These are phyloP conservation scores for Vanessa atalanta DNA, from an alignment of 1,140 invertebrate species.

Conservation along the genomic window DNA sequence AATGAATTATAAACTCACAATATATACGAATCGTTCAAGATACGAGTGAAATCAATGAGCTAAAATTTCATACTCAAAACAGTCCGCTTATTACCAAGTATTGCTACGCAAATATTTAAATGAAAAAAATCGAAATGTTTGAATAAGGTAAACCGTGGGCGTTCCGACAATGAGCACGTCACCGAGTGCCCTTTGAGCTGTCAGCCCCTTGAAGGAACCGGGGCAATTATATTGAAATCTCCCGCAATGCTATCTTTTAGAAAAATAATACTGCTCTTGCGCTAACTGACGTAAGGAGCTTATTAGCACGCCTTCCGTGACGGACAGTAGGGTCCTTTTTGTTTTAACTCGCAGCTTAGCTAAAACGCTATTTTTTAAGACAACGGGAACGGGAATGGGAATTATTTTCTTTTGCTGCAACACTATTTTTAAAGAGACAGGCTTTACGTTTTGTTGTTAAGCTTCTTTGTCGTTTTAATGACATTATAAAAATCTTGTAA, in stretches of 20 bases:
- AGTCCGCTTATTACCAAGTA: slow-evolving; percentile 51
- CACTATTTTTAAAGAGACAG: background rate
- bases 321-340: slow-evolving; percentile 49
- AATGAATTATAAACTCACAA: background rate
- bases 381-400: slow-evolving; percentile 5
- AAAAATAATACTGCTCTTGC: slow-evolving; percentile 71
- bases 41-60: background rate
- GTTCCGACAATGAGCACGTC: slow-evolving; percentile 76
- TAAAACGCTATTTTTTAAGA: slow-evolving; percentile 29
- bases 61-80: slow-evolving; percentile 33
- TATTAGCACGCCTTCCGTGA: slow-evolving; percentile 68
- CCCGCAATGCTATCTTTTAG: slow-evolving; percentile 74
- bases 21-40: background rate
- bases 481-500: background rate
- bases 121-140: slow-evolving; percentile 66
- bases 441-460: background rate
- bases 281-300: slow-evolving; percentile 69
- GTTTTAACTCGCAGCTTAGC: slow-evolving; percentile 43
- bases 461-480: background rate
- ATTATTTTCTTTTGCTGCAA: slow-evolving; percentile 16
- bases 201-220: slow-evolving; percentile 74
- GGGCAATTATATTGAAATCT: slow-evolving; percentile 79
- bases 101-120: slow-evolving; percentile 58
- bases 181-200: slow-evolving; percentile 74
- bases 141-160: slow-evolving; percentile 70